Evolutionary conservation across 2,113 vertebrate genomes (phyloP), one percentile per base, ranked within the genome.

Genomic region (Physeter macrocephalus): DNA sequence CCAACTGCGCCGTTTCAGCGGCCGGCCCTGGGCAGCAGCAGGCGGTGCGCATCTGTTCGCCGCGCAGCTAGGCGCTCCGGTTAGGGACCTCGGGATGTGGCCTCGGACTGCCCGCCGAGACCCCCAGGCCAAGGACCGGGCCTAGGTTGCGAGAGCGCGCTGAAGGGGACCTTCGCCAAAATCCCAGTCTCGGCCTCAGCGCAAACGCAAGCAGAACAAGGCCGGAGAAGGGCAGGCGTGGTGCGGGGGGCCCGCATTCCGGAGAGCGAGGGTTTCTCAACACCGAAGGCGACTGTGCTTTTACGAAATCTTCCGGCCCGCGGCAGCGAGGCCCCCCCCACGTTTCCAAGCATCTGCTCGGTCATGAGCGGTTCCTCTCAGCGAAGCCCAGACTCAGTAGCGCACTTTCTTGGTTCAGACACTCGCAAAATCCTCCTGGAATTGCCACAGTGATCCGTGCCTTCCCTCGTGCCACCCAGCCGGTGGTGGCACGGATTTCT

Each of bases 371-470:
- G 49, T 67, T 66, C 11, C n/a, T 10, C 82, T 72, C 78, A 2
- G 69, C 31, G 3, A 52, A 14, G 7, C 29, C 39, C 69, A 75
- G 84, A 20, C 67, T n/a, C 21, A 1, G 36, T 27, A 9, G 9
- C 7, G 1, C 61, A 29, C 17, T 43, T 23, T 54, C 82, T 49
- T 15, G 41, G 78, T 49, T 72, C 89, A 57, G 88, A 74, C 21
- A 7, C 29, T 61, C 0, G 17, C 27, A 69, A 59, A 39, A 8
- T n/a, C 36, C 52, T 39, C 27, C 10, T 7, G 1, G 17, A 78
- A n/a, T 15, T 9, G 88, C 61, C 23, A 0, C 43, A 1, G 4
- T 0, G 34, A 25, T 6, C 12, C 0, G 17, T 5, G 78, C 41
- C 11, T 90, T 49, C 15, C 34, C 10, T 31, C 4, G 0, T 0